phyloP scores from a whole-genome alignment of 2,113 vertebrate species.

The Dicentrarchus labrax region DNA sequence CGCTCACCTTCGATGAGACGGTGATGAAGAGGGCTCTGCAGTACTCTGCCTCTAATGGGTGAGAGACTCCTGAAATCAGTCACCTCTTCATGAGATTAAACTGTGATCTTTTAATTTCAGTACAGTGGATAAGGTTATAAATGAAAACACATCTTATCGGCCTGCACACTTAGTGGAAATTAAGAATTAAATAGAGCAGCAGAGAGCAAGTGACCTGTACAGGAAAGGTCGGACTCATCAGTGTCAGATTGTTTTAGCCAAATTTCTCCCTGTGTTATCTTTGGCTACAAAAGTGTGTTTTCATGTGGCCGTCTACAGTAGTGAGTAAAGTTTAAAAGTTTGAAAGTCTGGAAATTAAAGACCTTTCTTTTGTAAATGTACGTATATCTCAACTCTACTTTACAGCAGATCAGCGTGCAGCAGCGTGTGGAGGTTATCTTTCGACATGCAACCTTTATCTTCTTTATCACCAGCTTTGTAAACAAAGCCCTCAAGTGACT shows the following conservation, averaged over 20 bases:
- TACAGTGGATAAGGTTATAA: background rate
- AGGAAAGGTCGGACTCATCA: background rate
- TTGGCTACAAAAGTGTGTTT: too few relatives aligned
- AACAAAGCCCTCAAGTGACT: conserved; percentile 10
- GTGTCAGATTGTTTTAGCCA: too few relatives aligned
- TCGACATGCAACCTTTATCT: conserved; percentile 3
- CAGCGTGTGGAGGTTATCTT: background rate
- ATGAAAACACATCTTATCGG: background rate
- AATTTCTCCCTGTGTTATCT: too few relatives aligned
- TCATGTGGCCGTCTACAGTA: too few relatives aligned
- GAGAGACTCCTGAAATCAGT: conserved; percentile 32
- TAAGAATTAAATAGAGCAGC: background rate
- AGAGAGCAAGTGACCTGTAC: background rate
- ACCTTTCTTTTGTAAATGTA: background rate
- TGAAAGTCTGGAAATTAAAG: too few relatives aligned
- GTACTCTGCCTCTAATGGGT: conserved; percentile 93
- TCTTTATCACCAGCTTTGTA: conserved; percentile 23
- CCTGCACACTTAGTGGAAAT: background rate
- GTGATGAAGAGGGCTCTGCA: conserved; percentile 93
- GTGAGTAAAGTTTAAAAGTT: too few relatives aligned
- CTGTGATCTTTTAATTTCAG: background rate
- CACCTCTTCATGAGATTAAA: background rate
- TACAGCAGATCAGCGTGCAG: background rate
- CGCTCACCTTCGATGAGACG: conserved; percentile 84
- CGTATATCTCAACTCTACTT: background rate